Conservation (phyloP, 2,888 invertebrate species). For the Lysandra coridon region DNA sequence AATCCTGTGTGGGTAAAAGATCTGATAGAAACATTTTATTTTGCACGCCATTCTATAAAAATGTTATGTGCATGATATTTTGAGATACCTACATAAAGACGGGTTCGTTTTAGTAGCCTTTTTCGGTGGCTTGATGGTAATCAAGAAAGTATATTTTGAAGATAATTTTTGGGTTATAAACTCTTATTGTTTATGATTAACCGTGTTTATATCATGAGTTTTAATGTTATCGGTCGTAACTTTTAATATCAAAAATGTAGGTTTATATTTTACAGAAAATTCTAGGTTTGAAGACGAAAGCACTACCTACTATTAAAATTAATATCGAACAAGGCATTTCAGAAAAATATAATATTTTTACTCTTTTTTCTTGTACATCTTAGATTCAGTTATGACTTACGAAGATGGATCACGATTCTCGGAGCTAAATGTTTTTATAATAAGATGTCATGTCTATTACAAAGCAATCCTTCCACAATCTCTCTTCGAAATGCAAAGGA, state of each 20-base stretch:
- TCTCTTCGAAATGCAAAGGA: constrained; percentile 6
- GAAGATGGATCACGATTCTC: not conserved
- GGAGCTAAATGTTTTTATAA: constrained; percentile 15
- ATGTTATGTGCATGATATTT: not conserved
- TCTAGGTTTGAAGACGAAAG: not conserved
- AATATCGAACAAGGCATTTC: too few species aligned
- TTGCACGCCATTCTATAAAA: not conserved
- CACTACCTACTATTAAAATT: too few species aligned
- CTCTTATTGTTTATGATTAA: not conserved
- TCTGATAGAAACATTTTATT: constrained; percentile 11
- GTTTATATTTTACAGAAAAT: not conserved
- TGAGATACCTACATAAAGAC: not conserved
- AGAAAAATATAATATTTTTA: too few species aligned
- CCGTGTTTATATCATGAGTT: constrained; percentile 1
- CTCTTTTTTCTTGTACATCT: not conserved
- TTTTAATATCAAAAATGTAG: constrained; percentile 7
- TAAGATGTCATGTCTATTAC: constrained; percentile 17
- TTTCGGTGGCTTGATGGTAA: constrained; percentile 6
- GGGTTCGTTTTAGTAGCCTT: not conserved
- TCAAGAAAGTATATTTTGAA: constrained; percentile 13
- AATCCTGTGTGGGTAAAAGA: not conserved
- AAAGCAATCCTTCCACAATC: constrained; percentile 1
- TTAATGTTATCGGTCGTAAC: not conserved
- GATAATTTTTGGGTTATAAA: not conserved
- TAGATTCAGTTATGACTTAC: not conserved